A percentile compares a stretch with the other conserved stretches of the same genome.
These are phyloP conservation scores for Temnothorax rugatulus DNA, from an alignment of 2,888 invertebrate genomes.

Conservation along the genomic window DNA sequence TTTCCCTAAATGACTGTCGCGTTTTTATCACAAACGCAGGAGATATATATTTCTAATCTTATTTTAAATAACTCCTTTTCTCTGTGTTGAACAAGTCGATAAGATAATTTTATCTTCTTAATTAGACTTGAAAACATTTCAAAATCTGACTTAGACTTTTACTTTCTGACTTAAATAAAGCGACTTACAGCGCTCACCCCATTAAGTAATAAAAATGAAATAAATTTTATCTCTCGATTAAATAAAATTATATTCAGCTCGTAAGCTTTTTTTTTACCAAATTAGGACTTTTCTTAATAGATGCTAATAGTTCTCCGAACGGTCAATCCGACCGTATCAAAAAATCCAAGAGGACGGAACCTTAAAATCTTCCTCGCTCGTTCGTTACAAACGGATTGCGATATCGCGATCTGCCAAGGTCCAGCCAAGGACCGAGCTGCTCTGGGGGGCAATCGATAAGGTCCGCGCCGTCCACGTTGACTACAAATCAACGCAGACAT, in stretches of 20 bases:
- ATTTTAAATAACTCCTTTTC: not conserved
- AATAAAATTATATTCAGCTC: conserved; percentile 9
- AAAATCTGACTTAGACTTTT: not conserved
- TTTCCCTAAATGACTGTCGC: not conserved
- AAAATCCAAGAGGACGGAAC: conserved; percentile 41
- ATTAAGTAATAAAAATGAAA: not conserved
- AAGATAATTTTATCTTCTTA: not conserved
- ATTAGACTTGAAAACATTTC: not conserved
- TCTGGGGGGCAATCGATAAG: conserved; percentile 74
- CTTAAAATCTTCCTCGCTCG: conserved; percentile 51
- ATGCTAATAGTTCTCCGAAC: not conserved
- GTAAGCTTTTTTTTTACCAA: not conserved
- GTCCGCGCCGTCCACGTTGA: conserved; percentile 67
- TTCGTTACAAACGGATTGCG: conserved; percentile 43
- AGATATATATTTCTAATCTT: not conserved
- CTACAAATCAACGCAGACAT: conserved; percentile 75
- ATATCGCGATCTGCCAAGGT: conserved; percentile 68
- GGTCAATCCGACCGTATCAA: not conserved
- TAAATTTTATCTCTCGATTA: not conserved
- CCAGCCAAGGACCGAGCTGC: not conserved
- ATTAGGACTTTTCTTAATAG: not conserved
- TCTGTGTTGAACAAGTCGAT: not conserved
- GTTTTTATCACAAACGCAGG: not conserved
- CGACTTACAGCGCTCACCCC: not conserved
- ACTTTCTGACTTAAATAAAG: not conserved